phyloP scores from a whole-genome alignment of 2,888 invertebrate genomes.

The Panzeria rudis region DNA sequence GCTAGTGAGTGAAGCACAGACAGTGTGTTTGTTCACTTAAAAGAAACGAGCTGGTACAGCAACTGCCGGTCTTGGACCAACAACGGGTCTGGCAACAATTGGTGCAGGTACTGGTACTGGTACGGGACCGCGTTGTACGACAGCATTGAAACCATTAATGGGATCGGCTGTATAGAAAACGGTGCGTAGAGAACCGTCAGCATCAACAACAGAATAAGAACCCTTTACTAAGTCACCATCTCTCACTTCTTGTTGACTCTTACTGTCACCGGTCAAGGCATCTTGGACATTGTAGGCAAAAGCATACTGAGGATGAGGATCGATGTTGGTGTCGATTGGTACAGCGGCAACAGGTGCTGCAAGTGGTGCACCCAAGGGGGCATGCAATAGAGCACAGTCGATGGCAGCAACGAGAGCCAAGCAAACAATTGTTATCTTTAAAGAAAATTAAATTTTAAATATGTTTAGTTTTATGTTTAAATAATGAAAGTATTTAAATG shows the following conservation, averaged over 20 bases:
- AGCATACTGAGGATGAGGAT: slow-evolving; percentile 86
- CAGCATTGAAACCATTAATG: slow-evolving; percentile 81
- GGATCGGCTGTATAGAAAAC: slow-evolving; percentile 81
- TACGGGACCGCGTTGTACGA: slow-evolving; percentile 86
- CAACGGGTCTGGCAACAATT: slow-evolving; percentile 75
- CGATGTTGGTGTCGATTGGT: slow-evolving; percentile 76
- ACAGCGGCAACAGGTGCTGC: slow-evolving; percentile 71
- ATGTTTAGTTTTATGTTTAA: neutral
- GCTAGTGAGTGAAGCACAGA: neutral
- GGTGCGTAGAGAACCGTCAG: slow-evolving; percentile 80
- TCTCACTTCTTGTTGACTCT: slow-evolving; percentile 85
- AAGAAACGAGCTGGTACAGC: slow-evolving; percentile 74
- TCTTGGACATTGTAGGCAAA: slow-evolving; percentile 89
- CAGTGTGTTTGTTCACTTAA: slow-evolving; percentile 32
- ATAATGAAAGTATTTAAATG: neutral
- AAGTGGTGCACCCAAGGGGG: slow-evolving; percentile 72
- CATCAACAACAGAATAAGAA: slow-evolving; percentile 80
- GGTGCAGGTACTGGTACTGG: slow-evolving; percentile 74
- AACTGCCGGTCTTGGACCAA: slow-evolving; percentile 73
- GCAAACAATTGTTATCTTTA: slow-evolving; percentile 75
- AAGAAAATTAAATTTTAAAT: neutral
- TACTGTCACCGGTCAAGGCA: slow-evolving; percentile 86
- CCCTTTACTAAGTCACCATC: slow-evolving; percentile 87
- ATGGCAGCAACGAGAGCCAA: slow-evolving; percentile 74
- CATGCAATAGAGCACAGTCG: slow-evolving; percentile 75